A percentile compares a stretch with the other conserved stretches of the same genome.
phyloP scores from a whole-genome alignment of 2,797 vertebrate species.

The Danio tinwini region DNA sequence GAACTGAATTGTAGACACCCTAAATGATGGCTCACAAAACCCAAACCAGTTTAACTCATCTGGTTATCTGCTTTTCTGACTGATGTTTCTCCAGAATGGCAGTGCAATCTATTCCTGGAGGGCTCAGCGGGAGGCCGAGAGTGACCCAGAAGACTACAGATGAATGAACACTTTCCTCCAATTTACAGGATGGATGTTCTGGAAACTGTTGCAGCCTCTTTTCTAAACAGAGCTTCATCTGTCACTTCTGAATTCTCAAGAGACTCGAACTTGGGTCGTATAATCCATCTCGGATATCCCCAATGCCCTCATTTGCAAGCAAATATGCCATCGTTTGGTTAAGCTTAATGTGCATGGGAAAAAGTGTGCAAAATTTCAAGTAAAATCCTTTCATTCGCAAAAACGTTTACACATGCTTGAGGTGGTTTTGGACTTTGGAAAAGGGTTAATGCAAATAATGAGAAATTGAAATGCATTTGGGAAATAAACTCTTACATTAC shows the following conservation, averaged over 20 bases:
- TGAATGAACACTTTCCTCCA: constrained; percentile 34
- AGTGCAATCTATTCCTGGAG: neutral
- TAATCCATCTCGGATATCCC: constrained; percentile 25
- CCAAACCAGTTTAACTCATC: neutral
- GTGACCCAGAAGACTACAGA: constrained; percentile 46
- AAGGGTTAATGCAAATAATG: too few species aligned
- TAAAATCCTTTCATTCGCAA: too few species aligned
- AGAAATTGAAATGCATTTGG: too few species aligned
- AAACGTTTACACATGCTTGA: too few species aligned
- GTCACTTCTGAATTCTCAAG: neutral
- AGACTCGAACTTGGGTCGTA: constrained; percentile 6
- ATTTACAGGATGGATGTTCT: constrained; percentile 32
- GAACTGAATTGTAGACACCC: neutral
- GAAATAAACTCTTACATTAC: too few species aligned
- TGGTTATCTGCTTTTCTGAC: constrained; percentile 11
- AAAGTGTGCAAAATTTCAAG: too few species aligned
- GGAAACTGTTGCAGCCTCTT: constrained; percentile 30
- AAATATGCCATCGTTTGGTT: constrained; percentile 4
- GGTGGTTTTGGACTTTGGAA: too few species aligned
- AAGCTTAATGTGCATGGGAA: neutral
- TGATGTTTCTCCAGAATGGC: constrained; percentile 9
- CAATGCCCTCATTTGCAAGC: constrained; percentile 19
- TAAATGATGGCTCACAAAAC: neutral
- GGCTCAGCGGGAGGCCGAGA: neutral
- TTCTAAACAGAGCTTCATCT: constrained; percentile 44